Conservation (phyloP, 2,888 invertebrate genomes). For the Volucella zonaria region DNA sequence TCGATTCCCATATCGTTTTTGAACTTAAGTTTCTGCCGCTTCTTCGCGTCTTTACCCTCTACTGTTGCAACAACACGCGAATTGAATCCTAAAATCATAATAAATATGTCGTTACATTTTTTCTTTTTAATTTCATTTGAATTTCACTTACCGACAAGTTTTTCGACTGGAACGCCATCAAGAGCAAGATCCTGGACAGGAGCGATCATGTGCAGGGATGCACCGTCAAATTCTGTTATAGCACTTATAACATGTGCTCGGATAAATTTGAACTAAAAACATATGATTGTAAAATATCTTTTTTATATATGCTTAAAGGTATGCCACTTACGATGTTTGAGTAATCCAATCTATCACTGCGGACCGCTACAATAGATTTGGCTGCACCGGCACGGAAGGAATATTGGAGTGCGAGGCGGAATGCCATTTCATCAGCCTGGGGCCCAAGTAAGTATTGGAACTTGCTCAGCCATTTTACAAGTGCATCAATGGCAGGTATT, state of each 20-base stretch:
- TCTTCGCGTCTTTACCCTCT: constrained; percentile 86
- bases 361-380: constrained; percentile 88
- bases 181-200: constrained; percentile 84
- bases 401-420: constrained; percentile 86
- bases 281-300: constrained; percentile 4
- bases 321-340: constrained; percentile 77
- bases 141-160: constrained; percentile 80
- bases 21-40: constrained; percentile 84
- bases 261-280: constrained; percentile 77
- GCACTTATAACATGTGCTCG: constrained; percentile 77
- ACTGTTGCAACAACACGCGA: constrained; percentile 86
- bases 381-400: constrained; percentile 90
- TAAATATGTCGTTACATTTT: constrained; percentile 3
- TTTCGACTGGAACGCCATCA: constrained; percentile 81
- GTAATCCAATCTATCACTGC: constrained; percentile 85
- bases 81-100: constrained; percentile 84
- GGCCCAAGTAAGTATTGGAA: constrained; percentile 76
- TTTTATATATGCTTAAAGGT: too few species aligned
- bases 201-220: constrained; percentile 86
- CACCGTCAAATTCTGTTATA: constrained; percentile 84
- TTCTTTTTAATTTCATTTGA: constrained; percentile 71
- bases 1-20: constrained; percentile 86
- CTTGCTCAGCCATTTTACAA: constrained; percentile 77
- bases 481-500: constrained; percentile 70
- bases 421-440: constrained; percentile 85